Conservation (phyloP, 2,113 vertebrate species). For the Phyllopteryx taeniolatus region DNA sequence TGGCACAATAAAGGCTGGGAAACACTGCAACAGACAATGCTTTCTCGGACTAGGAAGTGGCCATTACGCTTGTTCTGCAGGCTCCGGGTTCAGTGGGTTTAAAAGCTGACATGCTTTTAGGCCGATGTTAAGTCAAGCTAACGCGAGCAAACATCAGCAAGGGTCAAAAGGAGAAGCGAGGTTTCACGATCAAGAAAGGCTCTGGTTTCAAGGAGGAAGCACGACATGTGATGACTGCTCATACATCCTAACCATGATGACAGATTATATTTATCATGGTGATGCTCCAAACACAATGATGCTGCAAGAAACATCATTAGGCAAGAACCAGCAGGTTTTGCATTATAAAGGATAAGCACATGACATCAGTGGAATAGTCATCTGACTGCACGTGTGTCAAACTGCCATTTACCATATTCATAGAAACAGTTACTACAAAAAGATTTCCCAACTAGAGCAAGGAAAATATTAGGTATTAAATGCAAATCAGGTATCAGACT, state of each 20-base stretch:
- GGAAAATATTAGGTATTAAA: too few relatives aligned
- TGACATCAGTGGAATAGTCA: not conserved
- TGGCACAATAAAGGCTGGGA: not conserved
- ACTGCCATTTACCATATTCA: not conserved
- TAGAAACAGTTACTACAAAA: too few relatives aligned
- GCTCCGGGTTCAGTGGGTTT: conserved; percentile 18
- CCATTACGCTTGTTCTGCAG: not conserved
- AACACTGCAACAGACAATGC: not conserved
- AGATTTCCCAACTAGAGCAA: too few relatives aligned
- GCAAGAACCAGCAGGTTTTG: not conserved
- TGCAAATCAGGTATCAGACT: too few relatives aligned
- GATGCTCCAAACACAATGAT: not conserved
- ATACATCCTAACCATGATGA: conserved; percentile 29
- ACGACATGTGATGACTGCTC: conserved; percentile 49
- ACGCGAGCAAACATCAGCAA: conserved; percentile 10
- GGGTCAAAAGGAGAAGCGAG: conserved; percentile 47
- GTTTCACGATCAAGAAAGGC: conserved; percentile 7
- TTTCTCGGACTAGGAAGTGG: not conserved
- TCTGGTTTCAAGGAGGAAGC: conserved; percentile 45
- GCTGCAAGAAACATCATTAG: conserved; percentile 9
- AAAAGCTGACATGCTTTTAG: not conserved
- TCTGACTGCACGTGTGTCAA: not conserved
- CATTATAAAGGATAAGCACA: not conserved
- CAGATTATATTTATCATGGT: not conserved
- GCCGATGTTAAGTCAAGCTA: conserved; percentile 13